A percentile compares a stretch with the other conserved stretches of the same genome.
Conservation (phyloP, 2,113 vertebrate species). For the Genyomyrus donnyi region DNA sequence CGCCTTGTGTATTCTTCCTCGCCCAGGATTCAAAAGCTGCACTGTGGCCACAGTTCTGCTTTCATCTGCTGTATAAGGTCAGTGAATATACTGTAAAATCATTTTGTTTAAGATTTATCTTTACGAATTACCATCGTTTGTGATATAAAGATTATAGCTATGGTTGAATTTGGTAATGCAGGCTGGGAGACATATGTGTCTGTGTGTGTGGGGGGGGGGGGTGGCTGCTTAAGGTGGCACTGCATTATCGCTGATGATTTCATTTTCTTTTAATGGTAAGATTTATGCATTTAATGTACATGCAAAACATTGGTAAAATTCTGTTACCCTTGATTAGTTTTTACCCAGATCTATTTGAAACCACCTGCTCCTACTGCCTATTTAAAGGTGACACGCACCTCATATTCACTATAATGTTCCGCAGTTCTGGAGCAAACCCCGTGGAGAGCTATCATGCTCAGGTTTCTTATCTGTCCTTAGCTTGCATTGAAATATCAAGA, state of each 20-base stretch:
- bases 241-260: neutral
- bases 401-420: neutral
- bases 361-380: neutral
- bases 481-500: neutral
- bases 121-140: neutral
- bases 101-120: neutral
- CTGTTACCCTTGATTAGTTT: neutral
- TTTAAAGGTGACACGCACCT: neutral
- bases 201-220: neutral
- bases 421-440: neutral
- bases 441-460: neutral
- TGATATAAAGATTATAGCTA: neutral
- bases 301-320: neutral
- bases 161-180: neutral
- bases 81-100: neutral
- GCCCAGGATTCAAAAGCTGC: neutral
- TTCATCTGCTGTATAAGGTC: conserved; percentile 13
- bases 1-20: conserved; percentile 23
- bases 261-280: neutral
- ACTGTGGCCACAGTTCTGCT: neutral
- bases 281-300: neutral
- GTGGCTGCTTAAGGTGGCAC: neutral
- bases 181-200: neutral
- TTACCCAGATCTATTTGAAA: neutral
- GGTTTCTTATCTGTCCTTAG: neutral